A percentile compares a stretch with the other conserved stretches of the same genome.
These are phyloP conservation scores for Alectura lathami DNA, from an alignment of 2,113 vertebrate genomes.

Conservation along the genomic window DNA sequence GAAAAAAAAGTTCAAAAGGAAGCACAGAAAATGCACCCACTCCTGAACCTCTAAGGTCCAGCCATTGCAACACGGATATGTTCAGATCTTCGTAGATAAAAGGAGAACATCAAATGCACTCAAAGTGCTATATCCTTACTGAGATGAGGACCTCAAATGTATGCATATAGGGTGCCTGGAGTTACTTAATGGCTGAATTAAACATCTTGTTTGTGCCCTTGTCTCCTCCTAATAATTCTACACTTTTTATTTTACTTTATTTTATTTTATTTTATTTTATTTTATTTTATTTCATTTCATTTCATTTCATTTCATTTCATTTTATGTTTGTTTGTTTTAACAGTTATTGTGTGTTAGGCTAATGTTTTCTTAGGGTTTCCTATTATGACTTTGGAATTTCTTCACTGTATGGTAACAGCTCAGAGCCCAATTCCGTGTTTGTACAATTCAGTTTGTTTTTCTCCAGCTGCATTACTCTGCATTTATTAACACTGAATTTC, in stretches of 20 bases:
- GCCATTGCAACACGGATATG: neutral
- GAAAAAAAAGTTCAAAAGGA: neutral
- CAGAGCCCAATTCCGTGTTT: neutral
- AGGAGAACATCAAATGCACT: neutral
- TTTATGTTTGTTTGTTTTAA: neutral
- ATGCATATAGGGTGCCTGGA: neutral
- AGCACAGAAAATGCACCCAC: neutral
- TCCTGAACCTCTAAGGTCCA: neutral
- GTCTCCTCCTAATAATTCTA: neutral
- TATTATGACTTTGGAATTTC: slow-evolving; percentile 33
- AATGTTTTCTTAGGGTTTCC: slow-evolving; percentile 36
- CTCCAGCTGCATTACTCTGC: slow-evolving; percentile 20
- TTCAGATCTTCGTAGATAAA: neutral
- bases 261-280: neutral
- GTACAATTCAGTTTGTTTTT: slow-evolving; percentile 41
- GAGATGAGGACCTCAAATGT: neutral
- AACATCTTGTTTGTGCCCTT: neutral
- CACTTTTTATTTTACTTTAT: neutral
- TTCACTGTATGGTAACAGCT: slow-evolving; percentile 16
- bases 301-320: too few relatives aligned
- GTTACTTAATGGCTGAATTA: neutral
- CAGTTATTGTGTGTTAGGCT: neutral
- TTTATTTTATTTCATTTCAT: neutral
- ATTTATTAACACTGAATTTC: slow-evolving; percentile 63
- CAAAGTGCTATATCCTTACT: neutral